These are phyloP conservation scores for Babylonia areolata DNA, from an alignment of 1,140 invertebrate genomes.

Conservation along the genomic window DNA sequence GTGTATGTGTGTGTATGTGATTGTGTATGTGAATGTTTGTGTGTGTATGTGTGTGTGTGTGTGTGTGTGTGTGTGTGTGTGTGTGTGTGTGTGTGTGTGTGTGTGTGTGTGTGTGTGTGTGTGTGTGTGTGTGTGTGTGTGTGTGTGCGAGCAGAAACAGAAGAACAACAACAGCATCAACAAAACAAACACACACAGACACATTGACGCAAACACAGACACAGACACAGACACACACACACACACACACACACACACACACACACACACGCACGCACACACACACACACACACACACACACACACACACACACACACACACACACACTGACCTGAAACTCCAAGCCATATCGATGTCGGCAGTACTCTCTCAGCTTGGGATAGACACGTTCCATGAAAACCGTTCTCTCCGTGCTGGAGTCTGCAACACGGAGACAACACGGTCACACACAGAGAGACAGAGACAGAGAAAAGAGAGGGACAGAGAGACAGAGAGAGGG, in stretches of 20 bases:
- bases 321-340: slow-evolving; percentile 75
- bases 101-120: not conserved
- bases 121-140: not conserved
- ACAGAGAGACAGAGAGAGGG: not conserved
- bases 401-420: slow-evolving; percentile 63
- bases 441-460: not conserved
- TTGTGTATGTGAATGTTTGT: no score
- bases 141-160: not conserved
- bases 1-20: no score
- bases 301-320: not conserved
- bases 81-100: not conserved
- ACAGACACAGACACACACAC: not conserved
- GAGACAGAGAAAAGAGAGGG: not conserved
- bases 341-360: slow-evolving; percentile 64
- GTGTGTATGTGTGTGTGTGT: not conserved
- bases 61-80: not conserved
- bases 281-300: not conserved
- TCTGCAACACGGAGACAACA: slow-evolving; percentile 61
- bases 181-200: not conserved
- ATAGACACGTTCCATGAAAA: slow-evolving; percentile 64
- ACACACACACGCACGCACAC: not conserved
- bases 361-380: slow-evolving; percentile 68
- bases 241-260: slow-evolving; percentile 1
- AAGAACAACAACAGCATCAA: no score
- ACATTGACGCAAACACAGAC: not conserved